Conservation (phyloP, 2,113 vertebrate species). For the Cichladusa arquata region DNA sequence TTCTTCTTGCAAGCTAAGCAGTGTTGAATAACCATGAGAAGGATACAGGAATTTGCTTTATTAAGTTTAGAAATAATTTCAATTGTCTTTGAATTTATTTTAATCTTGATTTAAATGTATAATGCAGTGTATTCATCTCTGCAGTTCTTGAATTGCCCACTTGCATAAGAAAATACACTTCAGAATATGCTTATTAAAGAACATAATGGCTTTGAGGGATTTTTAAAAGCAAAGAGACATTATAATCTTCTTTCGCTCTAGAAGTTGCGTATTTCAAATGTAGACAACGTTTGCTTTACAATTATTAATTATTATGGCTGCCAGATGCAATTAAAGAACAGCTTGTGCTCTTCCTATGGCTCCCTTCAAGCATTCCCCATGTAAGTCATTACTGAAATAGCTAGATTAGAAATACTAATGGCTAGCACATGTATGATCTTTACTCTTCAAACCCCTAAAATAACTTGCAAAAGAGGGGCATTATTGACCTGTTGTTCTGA, state of each 20-base stretch:
- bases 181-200: conserved; percentile 4
- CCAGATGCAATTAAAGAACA: conserved; percentile 2
- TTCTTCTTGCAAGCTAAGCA: neutral
- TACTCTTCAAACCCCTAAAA: neutral
- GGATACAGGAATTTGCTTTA: neutral
- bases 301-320: conserved; percentile 30
- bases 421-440: neutral
- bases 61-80: neutral
- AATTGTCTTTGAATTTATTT: conserved; percentile 10
- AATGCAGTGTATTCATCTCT: neutral
- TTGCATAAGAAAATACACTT: neutral
- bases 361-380: neutral
- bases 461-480: neutral
- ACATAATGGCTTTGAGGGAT: conserved; percentile 9
- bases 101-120: conserved; percentile 2
- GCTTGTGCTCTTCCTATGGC: neutral
- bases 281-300: neutral
- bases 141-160: neutral
- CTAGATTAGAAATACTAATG: neutral
- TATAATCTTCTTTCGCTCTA: neutral
- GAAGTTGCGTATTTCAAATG: neutral
- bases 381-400: neutral
- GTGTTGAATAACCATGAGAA: neutral
- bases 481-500: neutral
- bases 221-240: conserved; percentile 24